These are phyloP conservation scores for Petrosia ficiformis DNA, from an alignment of 37 sponge, comb jelly and placozoan species.

Conservation along the genomic window DNA sequence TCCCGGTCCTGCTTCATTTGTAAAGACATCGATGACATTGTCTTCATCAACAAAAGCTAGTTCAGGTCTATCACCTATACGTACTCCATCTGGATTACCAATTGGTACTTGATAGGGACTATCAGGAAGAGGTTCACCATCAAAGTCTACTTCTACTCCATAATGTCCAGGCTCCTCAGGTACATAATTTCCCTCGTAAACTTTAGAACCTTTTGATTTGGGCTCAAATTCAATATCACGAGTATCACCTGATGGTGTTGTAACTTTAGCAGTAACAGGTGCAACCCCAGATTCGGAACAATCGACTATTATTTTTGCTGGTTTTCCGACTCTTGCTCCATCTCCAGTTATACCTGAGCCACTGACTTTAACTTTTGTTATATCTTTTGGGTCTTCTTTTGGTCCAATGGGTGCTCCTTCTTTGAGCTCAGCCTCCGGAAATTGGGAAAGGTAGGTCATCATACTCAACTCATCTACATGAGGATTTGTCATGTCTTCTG, in stretches of 20 bases:
- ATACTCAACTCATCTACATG: slow-evolving; percentile 96
- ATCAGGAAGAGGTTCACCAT: slow-evolving; percentile 60
- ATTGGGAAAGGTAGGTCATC: slow-evolving; percentile 98
- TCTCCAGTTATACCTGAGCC: slow-evolving; percentile 91
- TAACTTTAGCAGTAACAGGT: slow-evolving; percentile 63
- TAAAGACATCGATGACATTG: slow-evolving; percentile 48
- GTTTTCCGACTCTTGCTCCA: slow-evolving; percentile 64
- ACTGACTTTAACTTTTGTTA: slow-evolving; percentile 27
- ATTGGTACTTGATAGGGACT: slow-evolving; percentile 78
- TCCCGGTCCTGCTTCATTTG: slow-evolving; percentile 80
- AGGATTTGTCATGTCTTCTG: slow-evolving; percentile 93
- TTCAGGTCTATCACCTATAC: slow-evolving; percentile 61
- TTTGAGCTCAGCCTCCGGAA: slow-evolving; percentile 90
- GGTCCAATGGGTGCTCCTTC: slow-evolving; percentile 72
- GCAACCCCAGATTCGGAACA: slow-evolving; percentile 70
- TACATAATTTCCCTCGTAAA: slow-evolving; percentile 21
- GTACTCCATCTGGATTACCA: slow-evolving; percentile 50
- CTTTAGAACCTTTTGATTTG: slow-evolving; percentile 12
- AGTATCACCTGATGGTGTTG: slow-evolving; percentile 50
- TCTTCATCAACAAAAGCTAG: slow-evolving; percentile 45
- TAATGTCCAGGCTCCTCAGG: slow-evolving; percentile 74
- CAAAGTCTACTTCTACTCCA: slow-evolving; percentile 71
- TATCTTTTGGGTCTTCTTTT: neutral
- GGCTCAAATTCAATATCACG: slow-evolving; percentile 14
- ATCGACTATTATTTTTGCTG: slow-evolving; percentile 77